Conservation (phyloP, 2,888 invertebrate genomes). For the Drosophila tanythrix region DNA sequence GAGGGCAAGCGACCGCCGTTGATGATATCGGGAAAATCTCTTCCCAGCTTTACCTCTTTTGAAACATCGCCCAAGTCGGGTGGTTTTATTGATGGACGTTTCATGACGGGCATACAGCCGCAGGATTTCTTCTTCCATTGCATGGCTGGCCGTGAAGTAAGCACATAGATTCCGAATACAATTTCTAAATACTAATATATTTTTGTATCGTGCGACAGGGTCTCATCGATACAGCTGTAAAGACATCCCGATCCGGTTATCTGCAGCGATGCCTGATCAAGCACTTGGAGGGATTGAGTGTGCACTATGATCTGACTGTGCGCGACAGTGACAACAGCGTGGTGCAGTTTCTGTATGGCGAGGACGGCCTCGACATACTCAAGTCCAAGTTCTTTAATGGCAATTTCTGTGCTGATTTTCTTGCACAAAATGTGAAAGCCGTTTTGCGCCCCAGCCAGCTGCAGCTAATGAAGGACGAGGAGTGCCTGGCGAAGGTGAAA, state of each 20-base stretch:
- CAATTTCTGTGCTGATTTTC: constrained; percentile 90
- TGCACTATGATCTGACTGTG: constrained; percentile 97
- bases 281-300: constrained; percentile 97
- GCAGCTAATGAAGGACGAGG: constrained; percentile 87
- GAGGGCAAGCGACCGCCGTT: constrained; percentile 98
- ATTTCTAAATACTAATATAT: background rate
- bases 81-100: constrained; percentile 98
- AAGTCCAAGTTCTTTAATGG: constrained; percentile 93
- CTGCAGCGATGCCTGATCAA: constrained; percentile 98
- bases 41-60: constrained; percentile 96
- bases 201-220: constrained; percentile 86
- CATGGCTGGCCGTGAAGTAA: constrained; percentile 99
- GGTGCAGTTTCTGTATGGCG: constrained; percentile 96
- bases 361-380: constrained; percentile 95
- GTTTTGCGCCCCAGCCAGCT: constrained; percentile 87
- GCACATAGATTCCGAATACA: constrained; percentile 20
- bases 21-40: constrained; percentile 93
- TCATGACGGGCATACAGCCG: constrained; percentile 99
- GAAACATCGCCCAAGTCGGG: constrained; percentile 96
- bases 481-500: constrained; percentile 85
- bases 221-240: constrained; percentile 99
- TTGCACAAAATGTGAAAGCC: constrained; percentile 91
- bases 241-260: constrained; percentile 99
- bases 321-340: constrained; percentile 97
- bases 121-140: constrained; percentile 99